Evolutionary conservation across 2,888 invertebrate genomes (phyloP), one percentile per base, ranked within the genome.

Genomic region (Harpagoxenus sublaevis): DNA sequence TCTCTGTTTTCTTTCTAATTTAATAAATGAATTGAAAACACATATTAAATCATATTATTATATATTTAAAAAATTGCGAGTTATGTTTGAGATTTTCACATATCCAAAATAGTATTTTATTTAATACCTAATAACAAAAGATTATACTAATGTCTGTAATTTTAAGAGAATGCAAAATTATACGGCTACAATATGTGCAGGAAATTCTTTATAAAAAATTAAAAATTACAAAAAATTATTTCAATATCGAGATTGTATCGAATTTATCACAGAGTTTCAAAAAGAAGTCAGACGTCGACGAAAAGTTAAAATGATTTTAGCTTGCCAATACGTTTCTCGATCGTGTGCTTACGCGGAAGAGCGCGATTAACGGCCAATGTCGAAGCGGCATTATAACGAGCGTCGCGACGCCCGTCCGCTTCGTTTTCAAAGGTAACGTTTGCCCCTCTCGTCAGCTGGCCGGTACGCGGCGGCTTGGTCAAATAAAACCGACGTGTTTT

Each of bases 401-500:
- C 82, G 51, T 77, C 84, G 84, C 87, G 84, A 84, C 84, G 87
- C 66, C 63, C 53, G 78, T 23, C 62, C 81, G 83, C 18, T 82
- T 82, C 79, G 78, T 84, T 85, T 84, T 86, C 86, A 74, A 84
- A 85, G 83, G 83, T 60, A 73, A 83, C 35, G 68, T 57, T 60
- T 48, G n/a, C 60, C 86, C 51, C 65, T 83, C 85, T 74, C 70
- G 83, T 83, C 89, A 87, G 85, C 84, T 89, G 85, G 74, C 51
- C 85, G 82, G 48, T 75, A 35, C 74, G 57, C 18, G 71, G 66
- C 84, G 83, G 88, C 78, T 73, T 83, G 88, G 82, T 83, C 89
- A 89, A 92, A 92, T 92, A 92, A 92, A 93, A 92, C 89, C 91
- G 86, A 90, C 92, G 85, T 87, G 92, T 92, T 92, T 93, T 93